Base-by-base conservation (phyloP, 1,140 invertebrate species). In the Mylabris phalerata region DNA sequence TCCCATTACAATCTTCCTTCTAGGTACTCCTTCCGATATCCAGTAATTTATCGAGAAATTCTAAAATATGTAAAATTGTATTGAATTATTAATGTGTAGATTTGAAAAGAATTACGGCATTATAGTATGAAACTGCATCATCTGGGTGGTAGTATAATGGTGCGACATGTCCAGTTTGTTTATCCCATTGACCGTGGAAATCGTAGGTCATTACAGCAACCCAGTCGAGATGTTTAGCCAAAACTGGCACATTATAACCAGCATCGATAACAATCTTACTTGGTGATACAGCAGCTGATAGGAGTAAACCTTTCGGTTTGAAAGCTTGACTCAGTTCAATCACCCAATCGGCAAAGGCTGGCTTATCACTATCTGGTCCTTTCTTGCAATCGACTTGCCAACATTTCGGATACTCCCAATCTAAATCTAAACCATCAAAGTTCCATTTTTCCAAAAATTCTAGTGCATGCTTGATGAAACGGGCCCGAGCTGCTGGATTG, bases 361-460 rank as follows among this genome's bases (percentile, higher is more conserved):
- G 76, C 70, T 93, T 93, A 65, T 95, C 92, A 1, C 89, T 88
- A 25, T 81, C 79, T 24, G 89, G 87, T 3, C 90, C 90, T 71
- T 90, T 89, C 1, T 85, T 86, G 67, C 91, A 94, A 61, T 93
- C 87, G 1, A 72, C 67, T 77, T 93, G 90, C 90, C 91, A 93
- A 70, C 92, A 95, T 59, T 88, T 89, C 1, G 92, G 92, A 76
- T 93, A 95, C 69, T 93, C 91, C 91, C 91, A 95, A 71, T 94
- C 92, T 25, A 94, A 73, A 72, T 94, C 92, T 0, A 95, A 75
- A 6, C 91, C 90, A 71, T 93, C 89, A 65, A 93, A 93, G n/a
- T 82, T 82, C 64, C 92, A 85, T 69, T 91, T 88, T 48, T 88
- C 80, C 11, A 94, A 75, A 63, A 93, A 93, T 56, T 85, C 77